Evolutionary conservation across 2,797 vertebrate genomes (phyloP).

Genomic region (Sebastes iracundus): DNA sequence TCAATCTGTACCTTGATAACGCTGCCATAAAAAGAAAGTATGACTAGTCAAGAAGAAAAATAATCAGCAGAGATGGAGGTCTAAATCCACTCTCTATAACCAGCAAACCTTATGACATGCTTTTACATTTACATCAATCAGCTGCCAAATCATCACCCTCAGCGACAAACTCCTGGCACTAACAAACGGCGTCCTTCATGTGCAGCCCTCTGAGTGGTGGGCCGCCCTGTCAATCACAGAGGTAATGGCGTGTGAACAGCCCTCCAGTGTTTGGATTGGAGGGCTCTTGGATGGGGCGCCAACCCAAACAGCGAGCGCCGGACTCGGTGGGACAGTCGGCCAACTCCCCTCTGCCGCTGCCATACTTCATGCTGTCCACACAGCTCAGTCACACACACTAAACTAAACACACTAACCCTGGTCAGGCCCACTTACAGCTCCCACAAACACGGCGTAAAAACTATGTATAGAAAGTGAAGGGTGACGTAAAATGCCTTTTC

Average conservation of each 20-base stretch:
- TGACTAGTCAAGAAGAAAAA: slow-evolving; percentile 46
- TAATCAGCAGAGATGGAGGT: slow-evolving; percentile 18
- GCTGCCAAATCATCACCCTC: slow-evolving; percentile 58
- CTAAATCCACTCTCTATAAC: slow-evolving; percentile 16
- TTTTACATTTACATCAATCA: slow-evolving; percentile 64
- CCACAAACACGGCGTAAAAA: slow-evolving; percentile 33
- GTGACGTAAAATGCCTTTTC: slow-evolving; percentile 6
- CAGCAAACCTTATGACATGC: slow-evolving; percentile 37
- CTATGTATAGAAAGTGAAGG: slow-evolving; percentile 15
- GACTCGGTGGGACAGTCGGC: slow-evolving; percentile 75
- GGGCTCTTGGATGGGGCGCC: slow-evolving; percentile 75
- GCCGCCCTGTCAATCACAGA: slow-evolving; percentile 84
- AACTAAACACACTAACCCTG: slow-evolving; percentile 59
- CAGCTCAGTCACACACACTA: slow-evolving; percentile 77
- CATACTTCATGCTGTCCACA: slow-evolving; percentile 84
- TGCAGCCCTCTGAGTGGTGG: slow-evolving; percentile 83
- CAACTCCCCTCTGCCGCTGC: slow-evolving; percentile 79
- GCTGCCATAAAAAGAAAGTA: slow-evolving; percentile 36
- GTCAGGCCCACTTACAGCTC: slow-evolving; percentile 74
- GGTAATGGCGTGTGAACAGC: slow-evolving; percentile 85
- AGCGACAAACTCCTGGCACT: slow-evolving; percentile 60
- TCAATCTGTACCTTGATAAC: slow-evolving; percentile 33
- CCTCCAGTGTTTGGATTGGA: slow-evolving; percentile 80
- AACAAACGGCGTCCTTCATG: slow-evolving; percentile 35
- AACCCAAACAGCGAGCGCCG: slow-evolving; percentile 82